Base-by-base conservation (phyloP, 2,113 vertebrate genomes). In the Urocynchramus pylzowi region DNA sequence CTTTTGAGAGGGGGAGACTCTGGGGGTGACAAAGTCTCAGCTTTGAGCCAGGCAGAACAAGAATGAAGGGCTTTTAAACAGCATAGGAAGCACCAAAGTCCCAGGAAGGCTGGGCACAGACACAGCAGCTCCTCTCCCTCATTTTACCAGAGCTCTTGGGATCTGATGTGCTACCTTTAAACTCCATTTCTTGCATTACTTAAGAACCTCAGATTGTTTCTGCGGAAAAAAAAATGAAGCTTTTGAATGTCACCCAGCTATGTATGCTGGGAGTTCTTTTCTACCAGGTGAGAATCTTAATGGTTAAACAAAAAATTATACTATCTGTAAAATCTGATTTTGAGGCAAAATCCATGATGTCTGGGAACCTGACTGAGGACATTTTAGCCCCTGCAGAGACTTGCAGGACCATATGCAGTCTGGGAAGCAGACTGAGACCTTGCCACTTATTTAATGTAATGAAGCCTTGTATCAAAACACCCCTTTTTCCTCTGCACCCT, bases 71-170 rank as follows among this genome's bases (percentile, higher is more conserved):
- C 22, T 61, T 84, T 61, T 41, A 65, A 68, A 11, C 0, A 5
- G 22, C 3, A 7, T 9, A 68, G 13, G 24, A 87, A 42, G 28
- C 0, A 0, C 22, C 2, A 4, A 94, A 79, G 7, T 11, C 13
- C 24, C 1, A 4, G 18, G 21, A 44, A 59, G 14, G 31, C 7
- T 35, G 35, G 30, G 14, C 7, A 10, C 42, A 35, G 13, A 9
- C 49, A 41, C 33, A 47, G 56, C 30, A 85, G 30, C 57, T 88
- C 18, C 20, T 78, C 77, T 91, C 41, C 18, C 18, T 80, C 2
- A 0, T 31, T 30, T 82, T 64, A 28, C 6, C 5, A 5, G 28
- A 53, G 47, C 18, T 64, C 28, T 44, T 1, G 0, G 45, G 31
- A 61, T 73, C 16, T 10, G 0, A 23, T 67, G 10, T 8, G 2